These are phyloP conservation scores for Latrodectus hesperus DNA, from an alignment of 2,888 invertebrate species.

Conservation along the genomic window DNA sequence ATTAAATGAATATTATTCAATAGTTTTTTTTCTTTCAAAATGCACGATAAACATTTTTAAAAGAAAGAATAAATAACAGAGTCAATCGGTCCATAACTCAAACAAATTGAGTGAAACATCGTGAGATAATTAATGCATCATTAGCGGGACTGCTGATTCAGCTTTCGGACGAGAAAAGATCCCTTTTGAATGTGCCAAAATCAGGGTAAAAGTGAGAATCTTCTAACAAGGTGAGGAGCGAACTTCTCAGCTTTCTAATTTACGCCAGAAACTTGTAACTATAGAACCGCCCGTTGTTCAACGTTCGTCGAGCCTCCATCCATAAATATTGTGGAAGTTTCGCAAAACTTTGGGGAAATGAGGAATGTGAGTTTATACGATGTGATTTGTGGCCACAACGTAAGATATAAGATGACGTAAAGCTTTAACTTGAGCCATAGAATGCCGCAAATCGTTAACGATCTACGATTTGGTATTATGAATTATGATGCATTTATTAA, in stretches of 20 bases:
- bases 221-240: conserved; percentile 43
- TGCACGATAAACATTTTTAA: too few relatives aligned
- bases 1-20: too few relatives aligned
- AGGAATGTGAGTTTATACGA: conserved; percentile 29
- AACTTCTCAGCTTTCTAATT: conserved; percentile 59
- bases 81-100: not conserved
- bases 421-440: too few relatives aligned
- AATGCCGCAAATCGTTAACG: too few relatives aligned
- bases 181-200: conserved; percentile 26
- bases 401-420: not conserved
- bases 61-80: not conserved
- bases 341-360: conserved; percentile 48
- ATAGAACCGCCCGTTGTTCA: conserved; percentile 17
- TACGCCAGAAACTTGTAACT: conserved; percentile 18
- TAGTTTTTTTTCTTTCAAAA: too few relatives aligned
- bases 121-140: conserved; percentile 43
- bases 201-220: conserved; percentile 41
- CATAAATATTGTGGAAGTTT: conserved; percentile 57
- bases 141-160: conserved; percentile 17
- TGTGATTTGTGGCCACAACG: conserved; percentile 34
- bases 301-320: conserved; percentile 4
- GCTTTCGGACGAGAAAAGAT: not conserved
- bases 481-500: too few relatives aligned
- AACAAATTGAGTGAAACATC: conserved; percentile 19
- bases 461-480: too few relatives aligned